Percentiles rank a stretch among this genome's conserved stretches.
phyloP scores from a whole-genome alignment of 2,113 vertebrate genomes.

The Sclerurus mexicanus region DNA sequence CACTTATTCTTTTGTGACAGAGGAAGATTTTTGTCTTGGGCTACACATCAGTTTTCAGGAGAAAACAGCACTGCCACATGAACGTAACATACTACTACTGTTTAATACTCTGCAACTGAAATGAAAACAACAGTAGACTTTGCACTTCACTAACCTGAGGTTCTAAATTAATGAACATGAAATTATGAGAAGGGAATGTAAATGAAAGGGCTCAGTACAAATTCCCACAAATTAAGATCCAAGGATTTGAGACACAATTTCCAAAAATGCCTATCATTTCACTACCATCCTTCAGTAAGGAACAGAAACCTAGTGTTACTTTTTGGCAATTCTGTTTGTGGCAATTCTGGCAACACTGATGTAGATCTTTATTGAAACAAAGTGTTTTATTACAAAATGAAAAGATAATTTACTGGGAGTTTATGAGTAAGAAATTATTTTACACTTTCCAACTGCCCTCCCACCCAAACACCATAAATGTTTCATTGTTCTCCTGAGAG shows the following conservation, averaged over 20 bases:
- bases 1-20: background rate
- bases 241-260: background rate
- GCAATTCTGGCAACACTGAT: background rate
- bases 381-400: slow-evolving; percentile 15
- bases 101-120: slow-evolving; percentile 32
- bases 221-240: background rate
- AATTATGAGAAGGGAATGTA: slow-evolving; percentile 30
- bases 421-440: slow-evolving; percentile 31
- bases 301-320: background rate
- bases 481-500: background rate
- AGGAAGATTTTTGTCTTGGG: background rate
- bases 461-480: slow-evolving; percentile 37
- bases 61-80: background rate
- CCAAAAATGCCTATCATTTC: background rate
- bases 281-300: background rate
- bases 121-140: slow-evolving; percentile 43
- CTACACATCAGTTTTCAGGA: background rate
- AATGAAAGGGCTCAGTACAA: slow-evolving; percentile 26
- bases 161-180: slow-evolving; percentile 49
- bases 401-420: slow-evolving; percentile 34
- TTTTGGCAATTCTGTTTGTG: background rate
- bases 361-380: slow-evolving; percentile 8
- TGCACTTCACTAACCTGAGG: background rate
- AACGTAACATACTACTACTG: background rate
- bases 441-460: slow-evolving; percentile 17